Base-by-base conservation (phyloP, 1,140 invertebrate species). In the Galleria mellonella region DNA sequence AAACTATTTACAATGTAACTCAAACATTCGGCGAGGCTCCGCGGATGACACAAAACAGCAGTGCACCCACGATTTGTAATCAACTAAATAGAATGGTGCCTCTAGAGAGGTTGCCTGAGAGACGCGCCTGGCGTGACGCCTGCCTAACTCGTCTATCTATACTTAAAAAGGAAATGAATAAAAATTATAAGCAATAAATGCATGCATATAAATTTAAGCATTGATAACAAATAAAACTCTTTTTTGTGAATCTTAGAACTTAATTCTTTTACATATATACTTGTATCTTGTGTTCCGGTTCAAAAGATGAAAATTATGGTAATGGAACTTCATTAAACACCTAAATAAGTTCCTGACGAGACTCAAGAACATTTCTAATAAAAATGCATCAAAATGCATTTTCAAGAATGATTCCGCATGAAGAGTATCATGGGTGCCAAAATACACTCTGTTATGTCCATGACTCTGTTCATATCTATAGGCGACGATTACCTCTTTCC, bases 61-160 rank as follows among this genome's bases (percentile, higher is more conserved):
- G 87, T 27, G 90, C 90, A 0, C 86, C 86, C 0, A 84, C 89
- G 42, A 89, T 92, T 40, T 89, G 90, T 47, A 72, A 92, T 14
- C 91, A 96, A 61, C 72, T 97, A 14, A 91, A 92, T 50, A 84
- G 88, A 9, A 90, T 91, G 67, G 91, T 94, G 12, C 94, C 96
- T 0, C 55, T 97, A 9, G 90, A 95, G 15, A 89, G 92, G 63
- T 81, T 98, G 11, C 88, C 88, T 32, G 90, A 94, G 44, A 82
- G 94, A 48, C 87, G 96, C 32, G 88, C 87, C 1, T 98, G 96
- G 94, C 87, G 97, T 29, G 96, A 98, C 71, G 88, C 90, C 14
- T 93, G 94, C 48, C 87, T 98, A 7, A 94, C 93, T 0, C 91
- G 94, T 43, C 83, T 98, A 7, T 92, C 95, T 5, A 86, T 93